Base-by-base conservation (phyloP, 2,113 vertebrate genomes). In the Cavia aperea region DNA sequence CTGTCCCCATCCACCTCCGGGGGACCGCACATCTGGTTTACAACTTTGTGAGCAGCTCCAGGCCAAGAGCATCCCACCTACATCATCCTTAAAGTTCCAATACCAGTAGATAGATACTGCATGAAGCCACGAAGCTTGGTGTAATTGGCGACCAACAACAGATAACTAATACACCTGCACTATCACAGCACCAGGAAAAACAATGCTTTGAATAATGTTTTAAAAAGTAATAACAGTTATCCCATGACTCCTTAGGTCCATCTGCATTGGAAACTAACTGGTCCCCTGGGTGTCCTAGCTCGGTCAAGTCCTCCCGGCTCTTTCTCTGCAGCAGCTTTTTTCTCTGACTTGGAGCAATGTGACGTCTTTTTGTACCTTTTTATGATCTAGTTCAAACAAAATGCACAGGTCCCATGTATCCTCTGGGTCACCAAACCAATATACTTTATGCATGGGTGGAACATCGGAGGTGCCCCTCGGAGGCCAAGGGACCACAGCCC, bases 311-410 rank as follows among this genome's bases (percentile, higher is more conserved):
- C 90, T 88, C 94, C 93, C 21, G 29, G 66, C 26, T 68, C 90
- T 54, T 86, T 46, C 89, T 75, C 51, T 58, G n/a, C 83, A 75
- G 43, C 39, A 18, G 4, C 46, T 90, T 51, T 56, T 14, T n/a
- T 84, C 60, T 85, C 33, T 77, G 31, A 56, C 78, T 66, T 77
- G n/a, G 1, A 70, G 36, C 33, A 82, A 81, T 58, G 54, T 33
- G 60, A 66, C 14, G 19, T 23, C n/a, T 29, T 83, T 63, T 65
- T 29, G 51, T 63, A 70, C n/a, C 36, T 88, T 63, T 58, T 77
- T 86, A 65, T 39, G 51, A 75, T 86, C 65, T 60, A 65, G 68
- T 77, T 86, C 88, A 78, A 93, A 86, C 90, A 82, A 70, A 93
- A 91, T 54, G 29, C 66, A 33, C 62, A 21, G 43, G 62, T 79